Conservation (phyloP, 1,140 invertebrate genomes). For the Semibalanus balanoides region DNA sequence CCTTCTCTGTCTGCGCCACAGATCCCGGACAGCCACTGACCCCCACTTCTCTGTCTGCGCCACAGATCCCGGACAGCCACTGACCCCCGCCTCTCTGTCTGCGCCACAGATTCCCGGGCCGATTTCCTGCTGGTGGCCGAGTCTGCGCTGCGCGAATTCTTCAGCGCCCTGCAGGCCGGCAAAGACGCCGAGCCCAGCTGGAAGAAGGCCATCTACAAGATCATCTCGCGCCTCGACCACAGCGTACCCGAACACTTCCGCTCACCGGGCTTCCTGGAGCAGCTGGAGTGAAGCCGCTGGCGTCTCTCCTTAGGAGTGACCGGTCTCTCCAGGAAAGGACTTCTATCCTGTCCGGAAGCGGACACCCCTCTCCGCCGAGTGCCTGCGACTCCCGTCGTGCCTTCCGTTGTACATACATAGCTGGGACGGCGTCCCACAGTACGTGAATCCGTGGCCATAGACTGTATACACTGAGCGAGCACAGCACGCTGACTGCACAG, state of each 20-base stretch:
- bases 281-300: conserved; percentile 55
- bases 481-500: neutral
- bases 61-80: no score
- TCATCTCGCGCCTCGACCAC: conserved; percentile 96
- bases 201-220: conserved; percentile 99
- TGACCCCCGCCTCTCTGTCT: neutral
- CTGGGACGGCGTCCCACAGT: neutral
- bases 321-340: no score
- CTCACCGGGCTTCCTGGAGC: conserved; percentile 96
- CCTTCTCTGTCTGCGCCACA: no score
- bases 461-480: neutral
- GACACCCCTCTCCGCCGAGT: no score
- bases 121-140: conserved; percentile 94
- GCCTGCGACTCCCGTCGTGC: neutral
- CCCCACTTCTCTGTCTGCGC: no score
- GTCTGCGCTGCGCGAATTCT: conserved; percentile 94
- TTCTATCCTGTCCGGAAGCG: no score
- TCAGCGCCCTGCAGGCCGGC: conserved; percentile 85
- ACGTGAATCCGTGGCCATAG: neutral
- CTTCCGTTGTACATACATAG: neutral
- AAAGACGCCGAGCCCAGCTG: conserved; percentile 97
- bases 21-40: no score
- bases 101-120: conserved; percentile 74
- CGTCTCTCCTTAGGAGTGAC: no score
- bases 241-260: conserved; percentile 99